These are phyloP conservation scores for Brachypteracias leptosomus DNA, from an alignment of 2,113 vertebrate genomes.

Conservation along the genomic window DNA sequence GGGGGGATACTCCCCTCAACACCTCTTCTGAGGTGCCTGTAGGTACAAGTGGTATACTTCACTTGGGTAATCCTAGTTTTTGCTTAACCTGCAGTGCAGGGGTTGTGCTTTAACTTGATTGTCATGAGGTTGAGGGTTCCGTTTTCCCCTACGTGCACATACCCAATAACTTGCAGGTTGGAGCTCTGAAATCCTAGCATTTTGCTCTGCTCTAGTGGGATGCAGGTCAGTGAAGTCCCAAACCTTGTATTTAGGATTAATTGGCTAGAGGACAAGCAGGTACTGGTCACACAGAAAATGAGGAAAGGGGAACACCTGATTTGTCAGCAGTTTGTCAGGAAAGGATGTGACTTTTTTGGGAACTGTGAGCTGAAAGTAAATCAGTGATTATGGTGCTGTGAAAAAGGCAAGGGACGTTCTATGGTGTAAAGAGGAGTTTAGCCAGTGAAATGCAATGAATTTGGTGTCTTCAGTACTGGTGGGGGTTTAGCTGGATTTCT, in stretches of 20 bases:
- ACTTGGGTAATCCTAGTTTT: background rate
- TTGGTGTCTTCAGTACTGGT: background rate
- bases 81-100: background rate
- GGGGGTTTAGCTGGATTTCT: background rate
- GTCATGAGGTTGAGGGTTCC: background rate
- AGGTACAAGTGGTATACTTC: background rate
- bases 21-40: background rate
- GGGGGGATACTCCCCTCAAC: background rate
- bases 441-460: background rate
- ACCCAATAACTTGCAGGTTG: background rate
- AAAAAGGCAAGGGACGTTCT: background rate
- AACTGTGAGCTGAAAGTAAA: background rate
- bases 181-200: background rate
- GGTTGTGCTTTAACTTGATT: background rate
- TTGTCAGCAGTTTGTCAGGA: background rate
- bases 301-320: background rate
- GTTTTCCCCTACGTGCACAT: accelerated
- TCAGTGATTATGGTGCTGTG: background rate
- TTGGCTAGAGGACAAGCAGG: background rate
- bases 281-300: background rate
- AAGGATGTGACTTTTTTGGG: background rate
- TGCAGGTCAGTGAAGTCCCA: background rate
- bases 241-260: background rate
- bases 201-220: background rate
- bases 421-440: background rate